Conservation (phyloP, 2,888 invertebrate species). For the Nomada ruficornis region DNA sequence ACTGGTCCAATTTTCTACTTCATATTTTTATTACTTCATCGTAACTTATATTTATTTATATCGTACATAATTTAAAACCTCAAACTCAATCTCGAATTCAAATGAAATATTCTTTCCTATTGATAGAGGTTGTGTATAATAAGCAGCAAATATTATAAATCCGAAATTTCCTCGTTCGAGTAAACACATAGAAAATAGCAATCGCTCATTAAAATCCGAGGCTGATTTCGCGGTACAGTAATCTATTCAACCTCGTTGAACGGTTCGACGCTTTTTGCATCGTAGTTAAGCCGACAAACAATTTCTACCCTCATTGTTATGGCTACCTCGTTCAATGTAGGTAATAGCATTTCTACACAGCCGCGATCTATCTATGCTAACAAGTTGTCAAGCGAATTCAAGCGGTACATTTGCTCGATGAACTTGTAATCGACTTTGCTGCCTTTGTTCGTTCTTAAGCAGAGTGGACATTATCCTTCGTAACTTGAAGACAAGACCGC, state of each 20-base stretch:
- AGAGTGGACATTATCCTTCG: conserved; percentile 28
- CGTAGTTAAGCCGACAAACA: neutral
- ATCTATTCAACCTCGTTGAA: neutral
- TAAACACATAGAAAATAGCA: too few species aligned
- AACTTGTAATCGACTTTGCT: conserved; percentile 26
- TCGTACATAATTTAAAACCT: too few species aligned
- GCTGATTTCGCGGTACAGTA: neutral
- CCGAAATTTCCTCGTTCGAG: too few species aligned
- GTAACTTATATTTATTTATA: too few species aligned
- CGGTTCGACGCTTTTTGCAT: neutral
- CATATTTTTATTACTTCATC: too few species aligned
- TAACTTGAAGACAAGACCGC: conserved; percentile 42
- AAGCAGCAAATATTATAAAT: too few species aligned
- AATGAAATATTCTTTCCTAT: too few species aligned
- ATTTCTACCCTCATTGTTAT: conserved; percentile 2
- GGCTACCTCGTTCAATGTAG: neutral
- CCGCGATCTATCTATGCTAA: conserved; percentile 8
- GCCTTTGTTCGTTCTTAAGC: conserved; percentile 24
- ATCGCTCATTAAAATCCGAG: too few species aligned
- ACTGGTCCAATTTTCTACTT: too few species aligned
- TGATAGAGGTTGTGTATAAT: too few species aligned
- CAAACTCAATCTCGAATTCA: too few species aligned
- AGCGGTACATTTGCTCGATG: conserved; percentile 50
- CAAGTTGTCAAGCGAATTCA: conserved; percentile 17
- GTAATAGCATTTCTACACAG: conserved; percentile 3